These are phyloP conservation scores for Ridgeia piscesae DNA, from an alignment of 1,140 invertebrate genomes.

Conservation along the genomic window DNA sequence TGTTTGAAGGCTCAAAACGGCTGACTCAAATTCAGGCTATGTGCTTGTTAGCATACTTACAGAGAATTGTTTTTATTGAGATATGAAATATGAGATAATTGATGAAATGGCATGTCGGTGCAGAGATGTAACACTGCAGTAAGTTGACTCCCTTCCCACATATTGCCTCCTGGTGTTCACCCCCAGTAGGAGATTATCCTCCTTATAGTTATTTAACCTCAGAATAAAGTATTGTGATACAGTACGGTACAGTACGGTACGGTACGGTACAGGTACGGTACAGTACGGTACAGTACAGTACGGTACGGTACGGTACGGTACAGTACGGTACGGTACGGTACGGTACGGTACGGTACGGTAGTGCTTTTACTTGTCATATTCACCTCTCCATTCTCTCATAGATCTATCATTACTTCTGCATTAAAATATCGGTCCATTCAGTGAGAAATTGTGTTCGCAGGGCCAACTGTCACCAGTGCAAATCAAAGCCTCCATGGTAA, in stretches of 20 bases:
- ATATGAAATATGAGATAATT: background rate
- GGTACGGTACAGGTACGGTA: too few relatives aligned
- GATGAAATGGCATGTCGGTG: background rate
- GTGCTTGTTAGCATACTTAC: too few relatives aligned
- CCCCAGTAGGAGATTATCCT: too few relatives aligned
- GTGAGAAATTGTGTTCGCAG: background rate
- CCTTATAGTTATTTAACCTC: too few relatives aligned
- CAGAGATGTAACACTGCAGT: background rate
- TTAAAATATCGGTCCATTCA: background rate
- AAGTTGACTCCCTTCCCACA: too few relatives aligned
- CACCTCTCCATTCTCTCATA: background rate
- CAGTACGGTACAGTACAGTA: too few relatives aligned
- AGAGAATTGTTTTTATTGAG: background rate
- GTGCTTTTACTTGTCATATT: background rate
- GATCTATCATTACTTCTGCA: background rate
- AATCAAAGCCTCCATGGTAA: background rate
- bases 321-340: too few relatives aligned
- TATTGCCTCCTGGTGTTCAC: too few relatives aligned
- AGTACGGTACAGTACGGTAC: too few relatives aligned
- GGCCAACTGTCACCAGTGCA: background rate
- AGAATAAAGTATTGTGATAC: background rate
- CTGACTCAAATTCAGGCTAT: background rate
- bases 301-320: too few relatives aligned
- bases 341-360: too few relatives aligned
- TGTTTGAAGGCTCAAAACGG: background rate